Conservation (phyloP, 2,797 vertebrate species). For the Limosa lapponica region DNA sequence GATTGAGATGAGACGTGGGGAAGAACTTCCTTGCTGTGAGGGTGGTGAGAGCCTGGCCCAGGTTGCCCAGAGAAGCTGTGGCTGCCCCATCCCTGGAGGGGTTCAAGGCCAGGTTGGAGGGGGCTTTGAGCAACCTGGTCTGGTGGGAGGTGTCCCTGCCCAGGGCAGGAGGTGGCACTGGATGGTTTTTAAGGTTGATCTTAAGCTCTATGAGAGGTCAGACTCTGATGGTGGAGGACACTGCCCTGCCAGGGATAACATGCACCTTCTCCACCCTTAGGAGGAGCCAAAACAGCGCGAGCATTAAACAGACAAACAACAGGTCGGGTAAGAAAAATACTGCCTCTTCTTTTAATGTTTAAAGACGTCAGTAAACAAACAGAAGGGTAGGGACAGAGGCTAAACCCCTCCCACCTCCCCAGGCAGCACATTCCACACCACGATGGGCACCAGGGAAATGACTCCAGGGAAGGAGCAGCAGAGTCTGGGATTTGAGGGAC, state of each 20-base stretch:
- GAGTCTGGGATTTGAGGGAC: neutral
- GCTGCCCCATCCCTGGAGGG: too few relatives aligned
- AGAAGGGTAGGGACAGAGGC: constrained; percentile 54
- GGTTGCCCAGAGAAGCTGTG: too few relatives aligned
- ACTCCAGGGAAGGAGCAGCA: neutral
- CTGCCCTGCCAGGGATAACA: neutral
- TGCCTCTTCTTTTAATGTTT: constrained; percentile 78
- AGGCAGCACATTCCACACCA: neutral
- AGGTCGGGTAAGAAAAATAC: constrained; percentile 78
- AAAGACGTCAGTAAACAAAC: constrained; percentile 73
- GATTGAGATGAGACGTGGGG: too few relatives aligned
- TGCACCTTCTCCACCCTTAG: rapidly evolving
- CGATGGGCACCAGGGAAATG: neutral
- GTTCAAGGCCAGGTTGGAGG: too few relatives aligned
- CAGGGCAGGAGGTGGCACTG: too few relatives aligned
- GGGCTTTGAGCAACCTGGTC: too few relatives aligned
- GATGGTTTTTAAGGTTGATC: too few relatives aligned
- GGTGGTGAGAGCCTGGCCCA: too few relatives aligned
- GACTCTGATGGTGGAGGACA: neutral
- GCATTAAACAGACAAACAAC: neutral
- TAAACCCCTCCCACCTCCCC: neutral
- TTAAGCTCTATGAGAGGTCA: neutral
- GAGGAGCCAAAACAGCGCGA: neutral
- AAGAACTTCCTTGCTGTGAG: too few relatives aligned
- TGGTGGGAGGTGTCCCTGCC: too few relatives aligned